These are phyloP conservation scores for Bembecia ichneumoniformis DNA, from an alignment of 2,888 invertebrate species.

Conservation along the genomic window DNA sequence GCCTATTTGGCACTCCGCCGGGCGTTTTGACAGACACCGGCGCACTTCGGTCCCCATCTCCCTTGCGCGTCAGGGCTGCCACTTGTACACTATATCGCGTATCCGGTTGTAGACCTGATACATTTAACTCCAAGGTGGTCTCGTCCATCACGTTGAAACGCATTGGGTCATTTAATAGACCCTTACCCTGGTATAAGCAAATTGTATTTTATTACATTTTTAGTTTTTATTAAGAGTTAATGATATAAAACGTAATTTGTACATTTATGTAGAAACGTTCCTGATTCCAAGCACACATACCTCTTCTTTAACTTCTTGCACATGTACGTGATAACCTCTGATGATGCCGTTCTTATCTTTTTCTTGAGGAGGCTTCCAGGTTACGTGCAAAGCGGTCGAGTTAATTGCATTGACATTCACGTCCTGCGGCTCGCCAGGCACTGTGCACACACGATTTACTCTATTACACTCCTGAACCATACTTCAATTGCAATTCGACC, in stretches of 20 bases:
- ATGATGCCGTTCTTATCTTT: conserved; percentile 96
- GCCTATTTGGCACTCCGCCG: conserved; percentile 91
- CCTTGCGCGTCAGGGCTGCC: conserved; percentile 95
- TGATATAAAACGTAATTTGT: too few relatives aligned
- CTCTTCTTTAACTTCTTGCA: conserved; percentile 91
- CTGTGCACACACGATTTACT: conserved; percentile 71
- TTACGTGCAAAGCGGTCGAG: conserved; percentile 95
- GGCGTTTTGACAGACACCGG: conserved; percentile 91
- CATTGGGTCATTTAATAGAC: conserved; percentile 88
- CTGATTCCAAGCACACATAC: too few relatives aligned
- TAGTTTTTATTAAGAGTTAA: too few relatives aligned
- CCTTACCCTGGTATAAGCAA: conserved; percentile 72
- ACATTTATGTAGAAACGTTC: too few relatives aligned
- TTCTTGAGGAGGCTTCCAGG: conserved; percentile 93
- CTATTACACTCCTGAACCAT: conserved; percentile 32
- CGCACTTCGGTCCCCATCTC: conserved; percentile 94
- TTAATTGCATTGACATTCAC: conserved; percentile 91
- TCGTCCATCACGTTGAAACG: conserved; percentile 89
- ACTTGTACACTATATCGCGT: conserved; percentile 95
- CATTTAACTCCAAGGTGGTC: conserved; percentile 82
- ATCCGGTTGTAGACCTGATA: conserved; percentile 94
- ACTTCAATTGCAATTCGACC: conserved; percentile 35
- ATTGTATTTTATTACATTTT: too few relatives aligned
- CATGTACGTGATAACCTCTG: conserved; percentile 96
- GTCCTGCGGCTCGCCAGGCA: conserved; percentile 97